These are phyloP conservation scores for Pangasianodon gigas DNA, from an alignment of 2,113 vertebrate species.

Conservation along the genomic window DNA sequence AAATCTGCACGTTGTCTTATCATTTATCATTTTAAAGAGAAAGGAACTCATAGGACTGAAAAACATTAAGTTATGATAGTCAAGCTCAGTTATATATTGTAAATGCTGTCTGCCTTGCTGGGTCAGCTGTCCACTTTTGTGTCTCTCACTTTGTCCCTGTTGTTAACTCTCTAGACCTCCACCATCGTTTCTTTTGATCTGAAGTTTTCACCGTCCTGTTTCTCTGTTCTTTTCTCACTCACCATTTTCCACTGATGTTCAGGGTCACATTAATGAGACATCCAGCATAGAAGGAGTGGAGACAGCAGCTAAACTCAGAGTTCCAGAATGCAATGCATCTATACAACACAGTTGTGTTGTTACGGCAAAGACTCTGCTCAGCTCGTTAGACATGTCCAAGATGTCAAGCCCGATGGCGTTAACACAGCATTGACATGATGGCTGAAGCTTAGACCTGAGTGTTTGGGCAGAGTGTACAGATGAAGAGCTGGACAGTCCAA, in stretches of 20 bases:
- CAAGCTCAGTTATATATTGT: background rate
- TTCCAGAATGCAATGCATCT: background rate
- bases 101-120: background rate
- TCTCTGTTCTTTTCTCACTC: background rate
- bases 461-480: background rate
- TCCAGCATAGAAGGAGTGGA: background rate
- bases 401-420: background rate
- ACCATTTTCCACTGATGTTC: background rate
- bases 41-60: background rate
- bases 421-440: background rate
- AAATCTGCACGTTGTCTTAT: background rate
- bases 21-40: background rate
- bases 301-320: background rate
- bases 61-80: background rate
- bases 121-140: background rate
- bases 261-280: background rate
- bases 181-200: background rate
- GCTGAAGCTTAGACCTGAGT: background rate
- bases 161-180: background rate
- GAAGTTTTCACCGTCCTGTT: background rate
- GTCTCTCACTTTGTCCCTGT: background rate
- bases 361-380: background rate
- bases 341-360: background rate
- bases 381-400: background rate
- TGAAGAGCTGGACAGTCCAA: background rate